Evolutionary conservation across 2,888 invertebrate genomes (phyloP).

Genomic region (Unio delphinus): DNA sequence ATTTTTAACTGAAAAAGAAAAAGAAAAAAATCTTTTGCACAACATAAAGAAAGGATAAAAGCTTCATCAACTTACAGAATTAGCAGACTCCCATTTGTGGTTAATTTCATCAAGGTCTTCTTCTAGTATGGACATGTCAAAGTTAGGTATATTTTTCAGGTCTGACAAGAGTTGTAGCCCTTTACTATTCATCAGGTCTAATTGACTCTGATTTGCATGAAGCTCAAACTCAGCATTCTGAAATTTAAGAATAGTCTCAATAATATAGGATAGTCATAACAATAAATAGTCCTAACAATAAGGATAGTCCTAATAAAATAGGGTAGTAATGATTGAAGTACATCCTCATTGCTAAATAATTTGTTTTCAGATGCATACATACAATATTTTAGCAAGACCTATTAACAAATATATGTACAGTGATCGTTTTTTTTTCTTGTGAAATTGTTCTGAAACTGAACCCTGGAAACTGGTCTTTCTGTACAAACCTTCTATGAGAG

Average conservation of each 20-base stretch:
- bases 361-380: no score
- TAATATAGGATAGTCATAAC: not conserved
- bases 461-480: no score
- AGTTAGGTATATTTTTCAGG: slow-evolving; percentile 58
- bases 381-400: no score
- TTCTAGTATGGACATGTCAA: slow-evolving; percentile 52
- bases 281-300: not conserved
- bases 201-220: slow-evolving; percentile 76
- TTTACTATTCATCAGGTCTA: slow-evolving; percentile 77
- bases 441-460: no score
- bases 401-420: no score
- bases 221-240: slow-evolving; percentile 68
- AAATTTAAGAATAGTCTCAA: slow-evolving; percentile 5
- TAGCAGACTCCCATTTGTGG: slow-evolving; percentile 59
- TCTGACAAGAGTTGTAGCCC: slow-evolving; percentile 71
- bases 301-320: not conserved
- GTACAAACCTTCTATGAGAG: no score
- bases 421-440: no score
- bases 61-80: slow-evolving; percentile 37
- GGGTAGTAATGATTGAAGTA: not conserved
- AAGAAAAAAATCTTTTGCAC: not conserved
- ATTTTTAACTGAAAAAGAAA: not conserved
- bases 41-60: not conserved
- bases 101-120: slow-evolving; percentile 58
- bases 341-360: no score